Evolutionary conservation across 2,888 invertebrate genomes (phyloP), one percentile per base, ranked within the genome.

Genomic region (Julus scandinavius): DNA sequence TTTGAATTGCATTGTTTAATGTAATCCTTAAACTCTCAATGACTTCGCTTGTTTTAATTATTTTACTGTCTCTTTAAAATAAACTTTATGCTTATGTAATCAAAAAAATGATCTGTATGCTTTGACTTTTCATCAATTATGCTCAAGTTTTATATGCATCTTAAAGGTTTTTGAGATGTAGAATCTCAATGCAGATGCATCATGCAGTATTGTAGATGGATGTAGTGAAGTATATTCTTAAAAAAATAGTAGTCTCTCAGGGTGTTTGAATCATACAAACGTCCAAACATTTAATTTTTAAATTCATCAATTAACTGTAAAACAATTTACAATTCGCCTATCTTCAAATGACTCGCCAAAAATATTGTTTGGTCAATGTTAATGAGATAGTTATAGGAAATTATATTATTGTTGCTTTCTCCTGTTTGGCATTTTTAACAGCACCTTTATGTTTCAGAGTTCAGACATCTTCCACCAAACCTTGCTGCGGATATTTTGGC

Each of bases 41-140:
- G 80, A 38, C 80, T 80, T 29, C 80, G 38, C 80, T 38, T 15
- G 80, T 80, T 80, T 80, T 80, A 80, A 80, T 80, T 38, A 80
- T 80, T 80, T 80, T 80, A 80, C 80, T 80, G 80, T 80, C 80
- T 38, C 15, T 15, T 80, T 38, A 80, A 20, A 80, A 80, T 80
- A 80, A 80, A 80, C 38, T 38, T 40, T 80, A 38, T 80, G 80
- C 80, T 80, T 80, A 80, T 80, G 80, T 80, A 80, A 80, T 80
- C 38, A 17, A 29, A 80, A 38, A 80, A 45, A 7, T 7, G 7
- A 7, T 7, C 7, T 45, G 45, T 45, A 7, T 45, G 45, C 29
- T 29, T 29, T 29, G 45, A 45, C 7, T 45, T 45, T 45, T 45
- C 7, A 45, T 45, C 5, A 45, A 45, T 45, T 45, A 7, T 45